Conservation (phyloP, 2,797 vertebrate species). For the Glossophaga mutica region DNA sequence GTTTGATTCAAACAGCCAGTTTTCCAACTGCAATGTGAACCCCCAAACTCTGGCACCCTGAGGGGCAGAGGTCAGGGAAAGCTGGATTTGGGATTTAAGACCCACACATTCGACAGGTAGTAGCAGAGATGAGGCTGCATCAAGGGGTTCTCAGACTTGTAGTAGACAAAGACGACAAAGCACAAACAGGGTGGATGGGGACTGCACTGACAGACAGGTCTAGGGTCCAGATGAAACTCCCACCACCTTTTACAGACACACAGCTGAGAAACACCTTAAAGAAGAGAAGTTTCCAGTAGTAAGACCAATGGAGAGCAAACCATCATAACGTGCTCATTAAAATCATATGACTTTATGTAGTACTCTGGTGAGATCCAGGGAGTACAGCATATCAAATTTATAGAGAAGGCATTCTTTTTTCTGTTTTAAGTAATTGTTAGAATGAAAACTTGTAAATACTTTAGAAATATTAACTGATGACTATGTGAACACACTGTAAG, state of each 20-base stretch:
- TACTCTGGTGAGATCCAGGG: not conserved
- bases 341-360: not conserved
- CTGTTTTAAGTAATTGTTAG: not conserved
- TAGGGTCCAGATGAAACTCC: not conserved
- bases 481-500: not conserved
- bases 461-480: not conserved
- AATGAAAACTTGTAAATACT: not conserved
- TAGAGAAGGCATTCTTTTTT: not conserved
- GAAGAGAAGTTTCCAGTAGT: not conserved
- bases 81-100: not conserved
- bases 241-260: not conserved
- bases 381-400: not conserved
- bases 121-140: not conserved
- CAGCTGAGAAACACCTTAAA: not conserved
- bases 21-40: not conserved
- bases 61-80: not conserved
- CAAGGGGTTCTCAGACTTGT: not conserved
- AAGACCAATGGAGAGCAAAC: not conserved
- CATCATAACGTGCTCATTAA: not conserved
- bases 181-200: not conserved
- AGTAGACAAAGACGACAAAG: not conserved
- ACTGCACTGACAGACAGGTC: not conserved
- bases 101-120: rapidly evolving
- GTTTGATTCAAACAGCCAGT: not conserved
- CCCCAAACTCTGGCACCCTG: not conserved